Base-by-base conservation (phyloP, 1,140 invertebrate genomes). In the Rhagoletis pomonella region DNA sequence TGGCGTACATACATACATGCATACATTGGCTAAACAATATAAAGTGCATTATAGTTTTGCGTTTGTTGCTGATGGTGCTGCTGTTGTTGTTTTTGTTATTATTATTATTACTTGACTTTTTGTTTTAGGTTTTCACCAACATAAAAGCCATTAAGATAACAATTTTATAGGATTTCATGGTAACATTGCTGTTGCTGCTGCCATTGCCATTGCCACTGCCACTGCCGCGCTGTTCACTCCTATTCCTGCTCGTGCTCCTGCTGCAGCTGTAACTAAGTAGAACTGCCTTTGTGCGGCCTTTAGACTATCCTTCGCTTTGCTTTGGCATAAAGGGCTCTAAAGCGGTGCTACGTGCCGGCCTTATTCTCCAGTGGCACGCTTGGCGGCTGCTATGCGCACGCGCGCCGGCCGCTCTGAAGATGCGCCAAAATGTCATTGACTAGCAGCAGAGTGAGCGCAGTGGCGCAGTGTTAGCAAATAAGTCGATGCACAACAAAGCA, bases 81-180 rank as follows among this genome's bases (percentile, higher is more conserved):
- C 29, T 59, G 58, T 85, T 85, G 12, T 59, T 86, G 44, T 19
- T 86, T 17, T 86, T 86, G 50, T 86, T 86, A 58, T 86, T 86
- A n/a, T 86, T 65, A 86, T 65, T 86, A 44, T 65, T 86, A 86
- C 58, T 86, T 87, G 44, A 55, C 0, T 73, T 73, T 84, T 81
- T 86, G 59, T 92, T 91, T 91, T 92, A 92, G 90, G 91, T 90
- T 91, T 91, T 91, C 90, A 90, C 91, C 90, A 91, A 91, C 91
- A 91, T 91, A 91, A 91, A 91, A 91, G 91, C 91, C 91, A 91
- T 91, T 91, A 91, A 91, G 91, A 91, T 91, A 91, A 91, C 91
- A 91, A 91, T 91, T 91, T 91, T 91, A 91, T 91, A 91, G 91
- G 91, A 91, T 91, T 91, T 91, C 91, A 91, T 91, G 90, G 91